Evolutionary conservation across 2,113 vertebrate species (phyloP).

Genomic region (Bufo bufo): DNA sequence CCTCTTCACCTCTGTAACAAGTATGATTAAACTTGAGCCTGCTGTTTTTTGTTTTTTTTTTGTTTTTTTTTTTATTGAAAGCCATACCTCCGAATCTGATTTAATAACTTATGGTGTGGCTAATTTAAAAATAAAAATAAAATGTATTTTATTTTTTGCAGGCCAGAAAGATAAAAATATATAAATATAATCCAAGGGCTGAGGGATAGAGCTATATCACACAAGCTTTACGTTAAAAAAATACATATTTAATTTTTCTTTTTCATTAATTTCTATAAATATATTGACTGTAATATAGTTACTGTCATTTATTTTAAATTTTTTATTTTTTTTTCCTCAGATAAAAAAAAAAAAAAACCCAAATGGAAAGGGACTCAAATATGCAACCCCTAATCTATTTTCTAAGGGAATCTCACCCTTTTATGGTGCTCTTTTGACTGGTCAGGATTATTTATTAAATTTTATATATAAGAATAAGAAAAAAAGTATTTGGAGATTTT

Average conservation of each 20-base stretch:
- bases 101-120: neutral
- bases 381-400: slow-evolving; percentile 87
- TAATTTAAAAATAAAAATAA: neutral
- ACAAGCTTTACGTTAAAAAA: slow-evolving; percentile 73
- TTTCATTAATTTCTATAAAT: slow-evolving; percentile 65
- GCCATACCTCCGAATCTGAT: neutral
- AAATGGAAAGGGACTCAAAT: slow-evolving; percentile 83
- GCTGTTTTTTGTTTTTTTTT: neutral
- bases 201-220: slow-evolving; percentile 63
- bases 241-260: slow-evolving; percentile 46
- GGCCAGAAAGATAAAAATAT: slow-evolving; percentile 49
- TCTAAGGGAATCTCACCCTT: slow-evolving; percentile 79
- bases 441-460: slow-evolving; percentile 91
- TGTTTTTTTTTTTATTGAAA: neutral
- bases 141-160: neutral
- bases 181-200: slow-evolving; percentile 67
- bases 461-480: slow-evolving; percentile 85
- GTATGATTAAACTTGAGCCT: neutral
- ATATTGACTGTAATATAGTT: slow-evolving; percentile 78
- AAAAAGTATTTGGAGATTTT: slow-evolving; percentile 80
- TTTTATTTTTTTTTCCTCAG: slow-evolving; percentile 66
- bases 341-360: slow-evolving; percentile 68
- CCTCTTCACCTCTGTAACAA: neutral
- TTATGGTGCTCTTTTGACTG: slow-evolving; percentile 94
- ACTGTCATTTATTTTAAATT: slow-evolving; percentile 61